These are phyloP conservation scores for Lochmaea capreae DNA, from an alignment of 2,888 invertebrate species.

Conservation along the genomic window DNA sequence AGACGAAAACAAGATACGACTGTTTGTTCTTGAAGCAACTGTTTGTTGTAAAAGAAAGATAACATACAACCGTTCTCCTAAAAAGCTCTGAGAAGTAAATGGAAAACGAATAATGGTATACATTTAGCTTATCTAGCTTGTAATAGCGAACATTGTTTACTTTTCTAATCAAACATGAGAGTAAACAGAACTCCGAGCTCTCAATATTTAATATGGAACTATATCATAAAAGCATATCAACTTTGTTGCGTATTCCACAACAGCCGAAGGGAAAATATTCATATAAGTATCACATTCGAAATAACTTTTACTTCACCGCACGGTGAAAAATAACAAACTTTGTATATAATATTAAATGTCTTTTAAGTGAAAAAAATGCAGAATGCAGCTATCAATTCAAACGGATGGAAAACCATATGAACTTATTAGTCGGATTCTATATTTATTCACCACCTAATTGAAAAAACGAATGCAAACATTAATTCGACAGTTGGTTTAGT, in stretches of 20 bases:
- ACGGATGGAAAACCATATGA: too few relatives aligned
- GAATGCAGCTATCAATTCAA: too few relatives aligned
- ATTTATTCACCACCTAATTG: too few relatives aligned
- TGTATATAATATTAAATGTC: neutral
- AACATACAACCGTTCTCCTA: slow-evolving; percentile 14
- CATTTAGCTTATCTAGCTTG: slow-evolving; percentile 15
- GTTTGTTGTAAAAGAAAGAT: slow-evolving; percentile 21
- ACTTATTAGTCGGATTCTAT: too few relatives aligned
- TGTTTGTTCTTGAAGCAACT: slow-evolving; percentile 23
- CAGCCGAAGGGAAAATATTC: neutral
- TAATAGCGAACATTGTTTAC: slow-evolving; percentile 24
- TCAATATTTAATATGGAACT: slow-evolving; percentile 14
- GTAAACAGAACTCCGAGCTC: neutral
- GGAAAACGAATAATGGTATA: slow-evolving; percentile 22
- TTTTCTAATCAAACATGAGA: slow-evolving; percentile 20
- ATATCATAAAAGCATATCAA: slow-evolving; percentile 5
- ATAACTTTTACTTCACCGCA: neutral
- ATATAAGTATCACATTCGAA: slow-evolving; percentile 1
- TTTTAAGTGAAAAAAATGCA: too few relatives aligned
- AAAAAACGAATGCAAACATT: too few relatives aligned
- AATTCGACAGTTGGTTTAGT: too few relatives aligned
- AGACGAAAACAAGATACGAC: slow-evolving; percentile 15
- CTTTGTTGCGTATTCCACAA: neutral
- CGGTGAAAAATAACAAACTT: neutral
- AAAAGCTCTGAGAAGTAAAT: slow-evolving; percentile 16